Base-by-base conservation (phyloP, 1,140 invertebrate species). In the Bradynema listronoti region DNA sequence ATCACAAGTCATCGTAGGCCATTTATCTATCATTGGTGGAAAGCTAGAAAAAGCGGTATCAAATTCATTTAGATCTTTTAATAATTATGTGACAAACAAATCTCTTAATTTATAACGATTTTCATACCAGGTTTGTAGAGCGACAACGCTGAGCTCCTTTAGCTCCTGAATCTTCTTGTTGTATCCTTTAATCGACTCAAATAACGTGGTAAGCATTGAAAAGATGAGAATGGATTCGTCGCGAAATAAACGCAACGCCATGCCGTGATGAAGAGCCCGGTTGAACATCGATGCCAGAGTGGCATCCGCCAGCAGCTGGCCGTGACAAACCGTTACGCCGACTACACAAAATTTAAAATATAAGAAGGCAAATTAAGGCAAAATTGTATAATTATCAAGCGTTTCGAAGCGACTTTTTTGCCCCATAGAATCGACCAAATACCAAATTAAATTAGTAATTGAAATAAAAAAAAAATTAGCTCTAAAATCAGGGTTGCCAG, bases 171-270 rank as follows among this genome's bases (percentile, higher is more conserved):
- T 29, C 33, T 56, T 54, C 53, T 75, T 75, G 19, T 22, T 29
- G 59, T 66, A 80, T 73, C 91, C 91, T 82, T 97, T 98, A 25
- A 96, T 86, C 5, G 86, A 84, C 77, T 99, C 94, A 80, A 98
- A 95, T 78, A 89, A 95, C 34, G 83, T 82, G 75, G 89, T 88
- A 62, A 97, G 87, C 71, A 92, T 95, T 24, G 88, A 85, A 81
- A 98, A 93, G 61, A 92, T 91, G 70, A 91, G 87, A 51, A 98
- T 84, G 0, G 96, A 90, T 83, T 99, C 95, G 83, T 99, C 95
- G 50, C 94, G 83, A 77, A 96, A 98, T 2, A 99, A 80, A 9
- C 89, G 87, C 25, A 94, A 83, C 1, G 95, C 90, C 88, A 93
- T 94, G 14, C 88, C 87, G 27, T 87, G 90, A 75, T 94, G 88